Conservation (phyloP, 2,797 vertebrate genomes). For the Brachyalestes nurse region DNA sequence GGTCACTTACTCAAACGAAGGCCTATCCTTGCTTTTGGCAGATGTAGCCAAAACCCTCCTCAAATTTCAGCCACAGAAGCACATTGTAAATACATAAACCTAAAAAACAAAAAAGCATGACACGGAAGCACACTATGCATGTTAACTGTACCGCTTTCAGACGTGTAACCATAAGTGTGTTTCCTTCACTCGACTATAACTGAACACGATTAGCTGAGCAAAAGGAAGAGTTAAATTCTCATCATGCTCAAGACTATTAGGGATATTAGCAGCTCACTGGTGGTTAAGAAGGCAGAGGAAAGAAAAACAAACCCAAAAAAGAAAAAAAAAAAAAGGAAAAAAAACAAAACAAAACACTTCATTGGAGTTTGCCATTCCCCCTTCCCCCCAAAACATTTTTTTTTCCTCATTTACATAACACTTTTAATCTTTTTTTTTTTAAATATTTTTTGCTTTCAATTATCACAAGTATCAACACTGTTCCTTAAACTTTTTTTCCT, state of each 20-base stretch:
- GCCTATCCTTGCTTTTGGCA: background rate
- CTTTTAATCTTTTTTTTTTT: conserved; percentile 53
- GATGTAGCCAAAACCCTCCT: background rate
- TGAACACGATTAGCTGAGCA: conserved; percentile 12
- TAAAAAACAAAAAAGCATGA: conserved; percentile 29
- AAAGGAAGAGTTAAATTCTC: conserved; percentile 13
- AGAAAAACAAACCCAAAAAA: no score
- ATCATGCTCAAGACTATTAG: conserved; percentile 32
- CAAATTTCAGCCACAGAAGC: background rate
- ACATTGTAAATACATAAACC: background rate
- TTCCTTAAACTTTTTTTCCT: conserved; percentile 46
- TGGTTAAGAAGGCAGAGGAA: background rate
- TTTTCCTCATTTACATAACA: conserved; percentile 52
- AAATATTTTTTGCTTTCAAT: conserved; percentile 46
- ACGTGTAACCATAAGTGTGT: conserved; percentile 28
- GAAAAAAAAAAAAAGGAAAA: conserved; percentile 1
- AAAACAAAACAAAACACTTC: background rate
- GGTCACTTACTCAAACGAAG: background rate
- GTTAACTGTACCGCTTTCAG: conserved; percentile 35
- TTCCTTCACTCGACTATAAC: background rate
- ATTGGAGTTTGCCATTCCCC: conserved; percentile 54
- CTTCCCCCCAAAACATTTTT: conserved; percentile 38
- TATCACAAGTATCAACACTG: conserved; percentile 61
- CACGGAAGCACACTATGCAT: conserved; percentile 27
- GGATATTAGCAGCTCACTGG: conserved; percentile 51